phyloP scores from a whole-genome alignment of 2,888 invertebrate species.

The Nasonovia ribisnigri region DNA sequence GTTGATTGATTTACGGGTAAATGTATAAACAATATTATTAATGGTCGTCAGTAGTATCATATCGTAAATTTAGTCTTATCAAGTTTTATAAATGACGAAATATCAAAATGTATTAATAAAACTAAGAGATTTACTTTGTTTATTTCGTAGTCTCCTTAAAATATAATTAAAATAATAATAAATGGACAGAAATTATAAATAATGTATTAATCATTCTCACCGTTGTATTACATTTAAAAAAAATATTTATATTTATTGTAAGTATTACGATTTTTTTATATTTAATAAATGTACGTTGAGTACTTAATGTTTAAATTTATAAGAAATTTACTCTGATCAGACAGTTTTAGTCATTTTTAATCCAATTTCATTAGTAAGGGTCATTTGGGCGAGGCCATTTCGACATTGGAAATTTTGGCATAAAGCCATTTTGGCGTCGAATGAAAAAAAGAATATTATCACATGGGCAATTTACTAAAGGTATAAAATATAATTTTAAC shows the following conservation, averaged over 20 bases:
- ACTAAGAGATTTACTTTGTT: background rate
- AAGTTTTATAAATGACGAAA: background rate
- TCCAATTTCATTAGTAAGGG: slow-evolving; percentile 56
- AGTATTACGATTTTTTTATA: slow-evolving; percentile 12
- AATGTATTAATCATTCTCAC: background rate
- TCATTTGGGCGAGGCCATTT: slow-evolving; percentile 55
- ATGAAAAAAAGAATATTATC: slow-evolving; percentile 51
- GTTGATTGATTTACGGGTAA: background rate
- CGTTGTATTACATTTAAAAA: background rate
- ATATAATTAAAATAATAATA: background rate
- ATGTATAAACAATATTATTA: background rate
- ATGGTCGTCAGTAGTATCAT: background rate
- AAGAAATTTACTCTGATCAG: slow-evolving; percentile 39
- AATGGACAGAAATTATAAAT: background rate
- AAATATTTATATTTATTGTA: background rate
- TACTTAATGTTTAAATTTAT: slow-evolving; percentile 31
- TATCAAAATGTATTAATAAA: background rate
- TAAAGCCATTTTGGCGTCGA: slow-evolving; percentile 37
- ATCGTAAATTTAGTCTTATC: background rate
- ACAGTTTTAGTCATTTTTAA: slow-evolving; percentile 54
- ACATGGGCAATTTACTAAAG: slow-evolving; percentile 49
- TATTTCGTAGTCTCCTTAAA: background rate
- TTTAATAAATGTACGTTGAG: background rate
- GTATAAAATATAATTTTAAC: slow-evolving; percentile 29
- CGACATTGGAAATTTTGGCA: slow-evolving; percentile 55